phyloP scores from a whole-genome alignment of 1,140 invertebrate genomes.

The Drosophila ohnishii region DNA sequence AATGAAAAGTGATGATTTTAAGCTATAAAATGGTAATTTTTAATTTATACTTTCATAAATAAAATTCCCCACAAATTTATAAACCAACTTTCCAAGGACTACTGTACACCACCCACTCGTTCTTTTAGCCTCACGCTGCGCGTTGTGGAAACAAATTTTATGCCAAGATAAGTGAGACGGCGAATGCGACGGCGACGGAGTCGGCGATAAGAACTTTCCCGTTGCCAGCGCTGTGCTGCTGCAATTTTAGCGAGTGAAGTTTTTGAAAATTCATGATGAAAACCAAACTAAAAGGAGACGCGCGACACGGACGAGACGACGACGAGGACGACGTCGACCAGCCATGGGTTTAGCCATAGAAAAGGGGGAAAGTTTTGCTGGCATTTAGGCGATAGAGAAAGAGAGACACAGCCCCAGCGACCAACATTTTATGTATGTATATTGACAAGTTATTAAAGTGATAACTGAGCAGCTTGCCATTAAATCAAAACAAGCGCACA shows the following conservation, averaged over 20 bases:
- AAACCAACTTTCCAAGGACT: background rate
- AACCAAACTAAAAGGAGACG: slow-evolving; percentile 77
- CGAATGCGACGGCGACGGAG: slow-evolving; percentile 34
- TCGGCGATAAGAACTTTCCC: slow-evolving; percentile 59
- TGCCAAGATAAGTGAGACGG: slow-evolving; percentile 73
- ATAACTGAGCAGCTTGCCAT: slow-evolving; percentile 56
- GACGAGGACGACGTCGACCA: slow-evolving; percentile 12
- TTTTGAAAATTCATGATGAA: slow-evolving; percentile 78
- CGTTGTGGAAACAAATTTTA: slow-evolving; percentile 76
- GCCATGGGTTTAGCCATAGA: slow-evolving; percentile 30
- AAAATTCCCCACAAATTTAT: background rate
- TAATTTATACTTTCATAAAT: background rate
- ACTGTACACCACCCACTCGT: slow-evolving; percentile 16
- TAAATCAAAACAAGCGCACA: slow-evolving; percentile 60
- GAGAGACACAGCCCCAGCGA: slow-evolving; percentile 7
- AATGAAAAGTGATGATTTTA: no score
- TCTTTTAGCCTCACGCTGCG: slow-evolving; percentile 2
- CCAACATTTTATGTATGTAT: slow-evolving; percentile 58
- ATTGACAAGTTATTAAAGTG: slow-evolving; percentile 76
- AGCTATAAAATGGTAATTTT: background rate
- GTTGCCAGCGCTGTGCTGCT: slow-evolving; percentile 38
- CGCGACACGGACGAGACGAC: slow-evolving; percentile 35
- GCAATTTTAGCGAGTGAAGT: slow-evolving; percentile 69
- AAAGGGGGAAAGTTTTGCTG: slow-evolving; percentile 32
- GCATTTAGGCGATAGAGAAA: slow-evolving; percentile 21